Percentiles rank a stretch among this genome's conserved stretches.
phyloP scores from a whole-genome alignment of 2,888 invertebrate species.

The Athalia cordata region DNA sequence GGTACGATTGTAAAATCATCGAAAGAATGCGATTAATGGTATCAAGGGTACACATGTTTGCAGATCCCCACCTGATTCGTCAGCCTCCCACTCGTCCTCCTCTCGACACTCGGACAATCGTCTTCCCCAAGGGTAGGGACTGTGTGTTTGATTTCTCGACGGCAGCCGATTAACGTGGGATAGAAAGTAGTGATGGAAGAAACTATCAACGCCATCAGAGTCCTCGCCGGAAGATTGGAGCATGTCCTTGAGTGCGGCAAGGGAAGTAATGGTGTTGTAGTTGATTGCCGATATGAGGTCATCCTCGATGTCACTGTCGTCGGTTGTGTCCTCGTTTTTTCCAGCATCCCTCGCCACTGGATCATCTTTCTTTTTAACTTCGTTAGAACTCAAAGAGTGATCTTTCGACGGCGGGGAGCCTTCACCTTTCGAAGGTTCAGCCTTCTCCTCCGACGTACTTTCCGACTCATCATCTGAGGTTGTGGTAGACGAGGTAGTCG shows the following conservation, averaged over 20 bases:
- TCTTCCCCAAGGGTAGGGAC: constrained; percentile 72
- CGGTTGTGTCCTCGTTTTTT: constrained; percentile 69
- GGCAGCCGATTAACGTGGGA: constrained; percentile 84
- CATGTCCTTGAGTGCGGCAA: constrained; percentile 82
- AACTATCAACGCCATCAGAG: constrained; percentile 76
- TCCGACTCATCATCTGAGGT: constrained; percentile 70
- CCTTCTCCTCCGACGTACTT: constrained; percentile 68
- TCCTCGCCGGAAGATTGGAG: constrained; percentile 78
- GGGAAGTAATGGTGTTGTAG: constrained; percentile 82
- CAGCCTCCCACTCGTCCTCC: constrained; percentile 86
- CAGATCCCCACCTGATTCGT: constrained; percentile 63
- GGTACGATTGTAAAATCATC: neutral
- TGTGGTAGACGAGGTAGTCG: constrained; percentile 63
- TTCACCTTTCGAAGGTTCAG: constrained; percentile 63
- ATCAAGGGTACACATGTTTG: neutral
- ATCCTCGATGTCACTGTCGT: constrained; percentile 79
- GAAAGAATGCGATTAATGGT: neutral
- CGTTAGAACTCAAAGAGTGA: constrained; percentile 9
- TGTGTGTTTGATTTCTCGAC: constrained; percentile 76
- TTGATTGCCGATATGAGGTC: constrained; percentile 81
- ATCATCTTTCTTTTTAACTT: constrained; percentile 3
- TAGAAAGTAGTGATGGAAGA: constrained; percentile 84
- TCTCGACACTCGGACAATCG: constrained; percentile 89
- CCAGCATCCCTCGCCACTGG: constrained; percentile 51
- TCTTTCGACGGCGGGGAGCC: neutral